A percentile compares a stretch with the other conserved stretches of the same genome.
These are phyloP conservation scores for Periophthalmus magnuspinnatus DNA, from an alignment of 2,797 vertebrate species.

Conservation along the genomic window DNA sequence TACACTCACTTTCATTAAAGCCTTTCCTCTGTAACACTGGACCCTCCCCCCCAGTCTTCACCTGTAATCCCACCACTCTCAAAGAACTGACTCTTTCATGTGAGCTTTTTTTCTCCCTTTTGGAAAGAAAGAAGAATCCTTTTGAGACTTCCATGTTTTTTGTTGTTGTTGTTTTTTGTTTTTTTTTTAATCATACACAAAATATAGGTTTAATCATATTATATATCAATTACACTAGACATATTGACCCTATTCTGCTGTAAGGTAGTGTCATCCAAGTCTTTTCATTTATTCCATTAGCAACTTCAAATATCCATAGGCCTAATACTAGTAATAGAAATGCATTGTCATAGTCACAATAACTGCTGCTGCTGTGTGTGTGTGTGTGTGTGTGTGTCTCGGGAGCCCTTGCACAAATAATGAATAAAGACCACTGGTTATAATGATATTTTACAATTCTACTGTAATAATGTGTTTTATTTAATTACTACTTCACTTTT, in stretches of 20 bases:
- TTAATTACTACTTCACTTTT: neutral
- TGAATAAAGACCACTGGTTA: neutral
- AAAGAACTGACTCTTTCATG: neutral
- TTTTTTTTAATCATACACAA: neutral
- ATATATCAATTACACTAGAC: neutral
- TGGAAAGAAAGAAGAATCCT: neutral
- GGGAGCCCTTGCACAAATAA: neutral
- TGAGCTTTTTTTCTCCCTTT: constrained; percentile 2
- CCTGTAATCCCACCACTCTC: neutral
- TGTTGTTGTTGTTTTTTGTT: too few species aligned
- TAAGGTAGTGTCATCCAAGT: too few species aligned
- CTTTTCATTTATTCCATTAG: too few species aligned
- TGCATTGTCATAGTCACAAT: too few species aligned
- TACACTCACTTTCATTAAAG: neutral
- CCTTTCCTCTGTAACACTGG: constrained; percentile 2
- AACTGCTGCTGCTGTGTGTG: neutral
- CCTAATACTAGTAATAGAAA: too few species aligned
- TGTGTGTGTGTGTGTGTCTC: neutral
- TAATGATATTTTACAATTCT: neutral
- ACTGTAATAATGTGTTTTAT: neutral
- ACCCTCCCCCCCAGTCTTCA: neutral
- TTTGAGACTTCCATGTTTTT: neutral
- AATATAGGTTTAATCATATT: neutral
- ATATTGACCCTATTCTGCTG: neutral
- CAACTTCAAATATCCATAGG: too few species aligned